Percentiles rank a stretch among this genome's conserved stretches.
These are phyloP conservation scores for Leptosomus discolor DNA, from an alignment of 2,113 vertebrate species.

Conservation along the genomic window DNA sequence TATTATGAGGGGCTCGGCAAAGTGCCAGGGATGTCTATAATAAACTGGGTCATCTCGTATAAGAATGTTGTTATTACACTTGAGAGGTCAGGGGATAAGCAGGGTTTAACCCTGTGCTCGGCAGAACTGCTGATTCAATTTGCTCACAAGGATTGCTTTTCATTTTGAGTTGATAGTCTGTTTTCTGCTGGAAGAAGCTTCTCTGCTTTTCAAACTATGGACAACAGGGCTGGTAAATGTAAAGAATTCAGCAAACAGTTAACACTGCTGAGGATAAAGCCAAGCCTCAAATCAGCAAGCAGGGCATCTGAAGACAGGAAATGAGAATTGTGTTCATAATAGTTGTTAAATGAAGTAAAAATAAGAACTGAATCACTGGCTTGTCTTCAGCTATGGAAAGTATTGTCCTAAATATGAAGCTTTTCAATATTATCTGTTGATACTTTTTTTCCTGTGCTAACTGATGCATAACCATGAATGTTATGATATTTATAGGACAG, in stretches of 20 bases:
- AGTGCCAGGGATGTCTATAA: neutral
- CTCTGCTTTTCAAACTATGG: neutral
- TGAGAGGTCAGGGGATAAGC: slow-evolving; percentile 27
- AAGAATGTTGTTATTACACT: slow-evolving; percentile 34
- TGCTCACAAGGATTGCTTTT: neutral
- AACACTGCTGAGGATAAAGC: neutral
- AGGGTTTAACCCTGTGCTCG: neutral
- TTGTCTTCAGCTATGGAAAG: neutral
- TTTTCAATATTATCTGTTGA: neutral
- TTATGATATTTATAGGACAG: neutral
- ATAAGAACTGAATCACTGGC: neutral
- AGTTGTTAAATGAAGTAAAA: neutral
- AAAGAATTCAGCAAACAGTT: neutral
- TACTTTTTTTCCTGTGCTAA: neutral
- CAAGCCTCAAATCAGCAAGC: neutral
- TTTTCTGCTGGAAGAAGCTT: neutral
- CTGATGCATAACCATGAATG: neutral
- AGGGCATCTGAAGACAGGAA: neutral
- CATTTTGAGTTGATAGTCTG: neutral
- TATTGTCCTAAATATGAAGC: neutral
- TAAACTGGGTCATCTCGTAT: slow-evolving; percentile 44
- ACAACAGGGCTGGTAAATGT: neutral
- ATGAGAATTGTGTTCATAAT: neutral
- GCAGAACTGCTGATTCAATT: neutral
- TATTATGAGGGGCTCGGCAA: neutral